Percentiles rank a stretch among this genome's conserved stretches.
These are phyloP conservation scores for Drosophila bocqueti DNA, from an alignment of 1,140 invertebrate species.

Conservation along the genomic window DNA sequence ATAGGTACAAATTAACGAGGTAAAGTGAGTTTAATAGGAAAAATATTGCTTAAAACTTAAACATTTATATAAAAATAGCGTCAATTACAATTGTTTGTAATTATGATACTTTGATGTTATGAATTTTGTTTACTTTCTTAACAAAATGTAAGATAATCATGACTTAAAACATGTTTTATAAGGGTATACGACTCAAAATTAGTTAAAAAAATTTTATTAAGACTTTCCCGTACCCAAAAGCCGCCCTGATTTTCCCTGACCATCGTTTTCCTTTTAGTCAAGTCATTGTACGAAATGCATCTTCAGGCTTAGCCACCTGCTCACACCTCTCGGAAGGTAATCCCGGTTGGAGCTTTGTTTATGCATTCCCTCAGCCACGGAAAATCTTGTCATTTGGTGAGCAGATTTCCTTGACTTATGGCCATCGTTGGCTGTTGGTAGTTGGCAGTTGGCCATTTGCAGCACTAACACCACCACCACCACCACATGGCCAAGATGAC, in stretches of 20 bases:
- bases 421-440: slow-evolving; percentile 20
- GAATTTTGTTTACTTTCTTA: background rate
- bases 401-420: slow-evolving; percentile 60
- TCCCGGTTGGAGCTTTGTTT: slow-evolving; percentile 16
- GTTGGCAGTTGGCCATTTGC: slow-evolving; percentile 28
- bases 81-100: too few species aligned
- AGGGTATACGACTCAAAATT: too few species aligned
- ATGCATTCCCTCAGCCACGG: slow-evolving; percentile 28
- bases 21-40: background rate
- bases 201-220: background rate
- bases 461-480: slow-evolving; percentile 1
- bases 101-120: background rate
- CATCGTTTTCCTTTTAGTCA: background rate
- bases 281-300: slow-evolving; percentile 20
- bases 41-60: background rate
- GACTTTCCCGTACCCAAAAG: background rate
- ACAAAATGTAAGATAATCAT: background rate
- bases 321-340: slow-evolving; percentile 23
- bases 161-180: background rate
- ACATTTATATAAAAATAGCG: background rate
- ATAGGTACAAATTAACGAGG: too few species aligned
- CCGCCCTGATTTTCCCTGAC: slow-evolving; percentile 9
- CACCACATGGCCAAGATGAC: slow-evolving; percentile 37
- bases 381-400: slow-evolving; percentile 45
- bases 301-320: slow-evolving; percentile 16